A percentile compares a stretch with the other conserved stretches of the same genome.
Conservation (phyloP, 2,888 invertebrate genomes). For the Biston betularia region DNA sequence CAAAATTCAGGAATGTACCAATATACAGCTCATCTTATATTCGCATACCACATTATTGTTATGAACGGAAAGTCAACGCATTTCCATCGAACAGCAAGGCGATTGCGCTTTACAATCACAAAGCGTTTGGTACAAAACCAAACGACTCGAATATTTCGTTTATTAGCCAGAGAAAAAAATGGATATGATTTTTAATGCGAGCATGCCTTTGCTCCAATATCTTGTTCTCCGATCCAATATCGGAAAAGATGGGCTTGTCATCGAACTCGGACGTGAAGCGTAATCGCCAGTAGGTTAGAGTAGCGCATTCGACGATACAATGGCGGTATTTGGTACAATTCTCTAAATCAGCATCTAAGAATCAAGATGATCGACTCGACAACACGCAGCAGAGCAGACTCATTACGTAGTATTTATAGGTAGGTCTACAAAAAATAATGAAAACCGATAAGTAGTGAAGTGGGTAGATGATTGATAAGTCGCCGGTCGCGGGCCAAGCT, state of each 20-base stretch:
- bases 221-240: neutral
- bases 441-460: slow-evolving; percentile 78
- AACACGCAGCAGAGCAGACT: slow-evolving; percentile 85
- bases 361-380: slow-evolving; percentile 78
- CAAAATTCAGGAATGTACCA: slow-evolving; percentile 78
- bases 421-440: slow-evolving; percentile 80
- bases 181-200: neutral
- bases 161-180: neutral
- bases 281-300: slow-evolving; percentile 16
- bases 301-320: slow-evolving; percentile 27
- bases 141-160: neutral
- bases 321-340: slow-evolving; percentile 70
- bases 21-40: slow-evolving; percentile 41
- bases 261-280: neutral
- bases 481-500: slow-evolving; percentile 76
- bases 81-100: neutral
- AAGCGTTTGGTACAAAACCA: neutral
- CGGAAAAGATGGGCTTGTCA: neutral
- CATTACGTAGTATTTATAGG: slow-evolving; percentile 77
- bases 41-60: neutral
- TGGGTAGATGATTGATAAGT: slow-evolving; percentile 70
- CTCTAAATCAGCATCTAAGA: slow-evolving; percentile 77
- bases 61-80: neutral
- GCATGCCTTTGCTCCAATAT: neutral
- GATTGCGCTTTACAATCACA: neutral